Conservation (phyloP, 2,888 invertebrate genomes). For the Auanema sp. region DNA sequence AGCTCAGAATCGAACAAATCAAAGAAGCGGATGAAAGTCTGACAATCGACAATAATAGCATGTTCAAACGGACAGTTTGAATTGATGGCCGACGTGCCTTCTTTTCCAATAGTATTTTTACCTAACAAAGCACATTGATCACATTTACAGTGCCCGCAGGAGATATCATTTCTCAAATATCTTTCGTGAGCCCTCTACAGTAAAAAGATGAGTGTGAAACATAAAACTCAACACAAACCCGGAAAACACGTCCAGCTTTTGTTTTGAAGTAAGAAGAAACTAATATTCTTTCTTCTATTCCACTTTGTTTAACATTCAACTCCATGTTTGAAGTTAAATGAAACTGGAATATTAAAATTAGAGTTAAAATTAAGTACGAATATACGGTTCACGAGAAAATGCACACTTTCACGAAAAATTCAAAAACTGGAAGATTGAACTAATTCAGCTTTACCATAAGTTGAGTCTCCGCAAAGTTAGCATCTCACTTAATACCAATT, state of each 20-base stretch:
- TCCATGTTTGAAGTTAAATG: constrained; percentile 30
- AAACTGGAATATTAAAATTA: too few species aligned
- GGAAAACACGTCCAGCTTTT: constrained; percentile 38
- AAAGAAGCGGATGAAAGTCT: constrained; percentile 46
- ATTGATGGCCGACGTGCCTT: constrained; percentile 8
- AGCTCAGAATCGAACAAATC: constrained; percentile 55
- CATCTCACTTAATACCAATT: too few species aligned
- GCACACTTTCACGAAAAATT: background rate
- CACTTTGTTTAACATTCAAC: constrained; percentile 51
- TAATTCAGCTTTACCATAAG: too few species aligned
- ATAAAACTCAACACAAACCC: constrained; percentile 21
- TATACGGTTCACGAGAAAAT: background rate
- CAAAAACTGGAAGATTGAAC: constrained; percentile 1
- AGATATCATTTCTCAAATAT: constrained; percentile 57
- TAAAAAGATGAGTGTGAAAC: constrained; percentile 17
- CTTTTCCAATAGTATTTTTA: constrained; percentile 25
- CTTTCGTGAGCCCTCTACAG: constrained; percentile 50
- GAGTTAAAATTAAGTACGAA: background rate
- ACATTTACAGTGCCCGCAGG: constrained; percentile 46
- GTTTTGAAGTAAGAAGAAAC: constrained; percentile 41
- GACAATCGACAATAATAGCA: constrained; percentile 47
- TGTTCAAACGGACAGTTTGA: constrained; percentile 16
- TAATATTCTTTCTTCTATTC: constrained; percentile 37
- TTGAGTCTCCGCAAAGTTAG: too few species aligned
- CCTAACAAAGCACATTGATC: constrained; percentile 23